Percentiles rank a stretch among this genome's conserved stretches.
Evolutionary conservation across 23 tunicate genomes (phyloP).

Genomic region (Botrylloides violaceus): DNA sequence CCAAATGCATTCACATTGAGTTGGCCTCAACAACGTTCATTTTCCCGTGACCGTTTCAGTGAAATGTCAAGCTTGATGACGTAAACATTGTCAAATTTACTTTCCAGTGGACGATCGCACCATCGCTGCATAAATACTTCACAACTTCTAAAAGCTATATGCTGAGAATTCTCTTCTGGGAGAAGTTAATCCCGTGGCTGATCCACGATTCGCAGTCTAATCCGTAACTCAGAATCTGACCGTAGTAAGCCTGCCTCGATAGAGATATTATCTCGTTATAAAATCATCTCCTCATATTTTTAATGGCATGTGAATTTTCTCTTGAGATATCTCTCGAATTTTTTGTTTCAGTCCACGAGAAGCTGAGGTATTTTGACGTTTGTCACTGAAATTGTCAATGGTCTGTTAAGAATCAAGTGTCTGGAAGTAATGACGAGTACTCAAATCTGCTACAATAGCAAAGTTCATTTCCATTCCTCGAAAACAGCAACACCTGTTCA

Average conservation of each 20-base stretch:
- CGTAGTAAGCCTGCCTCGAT: too few relatives aligned
- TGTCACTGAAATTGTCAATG: not conserved
- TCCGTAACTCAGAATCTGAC: too few relatives aligned
- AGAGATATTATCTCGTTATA: not conserved
- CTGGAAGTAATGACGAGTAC: not conserved
- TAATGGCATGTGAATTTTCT: not conserved
- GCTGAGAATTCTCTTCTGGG: slow-evolving; percentile 7
- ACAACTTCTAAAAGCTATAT: too few relatives aligned
- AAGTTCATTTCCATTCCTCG: not conserved
- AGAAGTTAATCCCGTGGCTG: not conserved
- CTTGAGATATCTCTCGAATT: not conserved
- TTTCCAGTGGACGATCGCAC: too few relatives aligned
- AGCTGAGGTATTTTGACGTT: not conserved
- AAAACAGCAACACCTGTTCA: not conserved
- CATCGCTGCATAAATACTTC: too few relatives aligned
- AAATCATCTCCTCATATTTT: not conserved
- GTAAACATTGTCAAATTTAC: too few relatives aligned
- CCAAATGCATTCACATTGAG: not conserved
- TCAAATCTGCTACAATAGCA: not conserved
- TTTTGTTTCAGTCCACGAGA: not conserved
- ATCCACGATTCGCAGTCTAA: not conserved
- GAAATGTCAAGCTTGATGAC: too few relatives aligned
- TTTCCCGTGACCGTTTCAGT: not conserved
- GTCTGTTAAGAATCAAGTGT: slow-evolving; percentile 1
- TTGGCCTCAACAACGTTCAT: not conserved